A percentile compares a stretch with the other conserved stretches of the same genome.
Evolutionary conservation across 2,797 vertebrate species (phyloP).

Genomic region (Chromis chromis): DNA sequence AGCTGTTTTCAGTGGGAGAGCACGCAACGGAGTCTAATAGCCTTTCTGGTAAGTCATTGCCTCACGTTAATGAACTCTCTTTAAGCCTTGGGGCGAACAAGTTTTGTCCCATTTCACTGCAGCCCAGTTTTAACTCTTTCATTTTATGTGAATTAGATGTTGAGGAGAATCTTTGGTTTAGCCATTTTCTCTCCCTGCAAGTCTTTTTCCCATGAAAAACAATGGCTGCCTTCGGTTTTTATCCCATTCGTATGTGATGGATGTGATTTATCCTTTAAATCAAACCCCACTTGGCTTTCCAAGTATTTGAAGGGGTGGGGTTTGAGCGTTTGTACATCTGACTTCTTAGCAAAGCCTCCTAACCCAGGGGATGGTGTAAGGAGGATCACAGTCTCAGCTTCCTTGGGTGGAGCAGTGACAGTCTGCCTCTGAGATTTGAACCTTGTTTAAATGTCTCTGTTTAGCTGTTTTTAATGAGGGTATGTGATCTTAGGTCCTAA

Average conservation of each 20-base stretch:
- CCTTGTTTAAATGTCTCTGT: slow-evolving; percentile 83
- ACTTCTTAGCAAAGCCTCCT: slow-evolving; percentile 79
- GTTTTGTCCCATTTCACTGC: slow-evolving; percentile 78
- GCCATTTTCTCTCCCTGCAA: slow-evolving; percentile 54
- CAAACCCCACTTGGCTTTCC: slow-evolving; percentile 81
- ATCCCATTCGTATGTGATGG: slow-evolving; percentile 65
- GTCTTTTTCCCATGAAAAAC: slow-evolving; percentile 73
- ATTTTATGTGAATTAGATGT: slow-evolving; percentile 73
- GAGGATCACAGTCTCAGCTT: slow-evolving; percentile 78
- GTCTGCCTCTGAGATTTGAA: slow-evolving; percentile 78
- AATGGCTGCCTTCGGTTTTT: slow-evolving; percentile 66
- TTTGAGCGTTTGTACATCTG: slow-evolving; percentile 77
- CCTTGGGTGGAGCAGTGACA: slow-evolving; percentile 74
- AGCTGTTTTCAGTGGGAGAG: slow-evolving; percentile 99
- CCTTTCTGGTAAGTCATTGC: slow-evolving; percentile 93
- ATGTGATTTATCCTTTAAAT: slow-evolving; percentile 80
- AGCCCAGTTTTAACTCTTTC: slow-evolving; percentile 73
- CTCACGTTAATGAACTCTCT: slow-evolving; percentile 77
- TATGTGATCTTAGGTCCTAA: slow-evolving; percentile 81
- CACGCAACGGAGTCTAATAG: slow-evolving; percentile 89
- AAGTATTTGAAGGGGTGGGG: slow-evolving; percentile 75
- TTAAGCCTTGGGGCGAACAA: slow-evolving; percentile 75
- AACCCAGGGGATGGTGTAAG: slow-evolving; percentile 77
- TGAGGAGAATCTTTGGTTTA: slow-evolving; percentile 62
- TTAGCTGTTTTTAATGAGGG: slow-evolving; percentile 83